Evolutionary conservation across 1,140 invertebrate species (phyloP).

Genomic region (Drosophila guanche): DNA sequence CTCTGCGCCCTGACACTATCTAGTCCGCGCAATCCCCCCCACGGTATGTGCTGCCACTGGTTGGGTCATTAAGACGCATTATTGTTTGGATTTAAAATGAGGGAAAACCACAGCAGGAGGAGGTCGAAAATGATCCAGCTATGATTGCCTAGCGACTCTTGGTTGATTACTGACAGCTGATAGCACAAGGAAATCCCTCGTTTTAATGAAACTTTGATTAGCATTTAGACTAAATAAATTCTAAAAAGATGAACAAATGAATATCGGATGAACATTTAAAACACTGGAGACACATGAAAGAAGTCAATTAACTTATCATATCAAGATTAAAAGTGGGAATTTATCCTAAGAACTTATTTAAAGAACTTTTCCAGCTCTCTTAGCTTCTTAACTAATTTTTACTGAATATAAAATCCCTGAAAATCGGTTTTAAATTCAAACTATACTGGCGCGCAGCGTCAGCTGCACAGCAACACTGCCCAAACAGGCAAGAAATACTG

Average conservation of each 20-base stretch:
- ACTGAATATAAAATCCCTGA: too few species aligned
- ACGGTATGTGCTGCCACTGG: constrained; percentile 23
- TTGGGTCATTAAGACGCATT: constrained; percentile 69
- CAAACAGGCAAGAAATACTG: constrained; percentile 29
- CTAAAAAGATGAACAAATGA: too few species aligned
- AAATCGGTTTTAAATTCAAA: not conserved
- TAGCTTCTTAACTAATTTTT: too few species aligned
- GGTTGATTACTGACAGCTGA: constrained; percentile 59
- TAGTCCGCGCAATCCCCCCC: constrained; percentile 17
- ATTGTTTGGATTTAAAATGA: constrained; percentile 42
- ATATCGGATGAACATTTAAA: too few species aligned
- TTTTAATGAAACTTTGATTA: not conserved
- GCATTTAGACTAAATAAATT: constrained; percentile 17
- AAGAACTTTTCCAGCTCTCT: too few species aligned
- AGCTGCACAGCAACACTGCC: constrained; percentile 53
- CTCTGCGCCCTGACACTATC: too few species aligned
- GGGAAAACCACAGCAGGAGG: not conserved
- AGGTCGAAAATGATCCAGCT: constrained; percentile 7
- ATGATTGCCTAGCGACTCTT: constrained; percentile 12
- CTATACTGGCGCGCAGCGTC: constrained; percentile 23
- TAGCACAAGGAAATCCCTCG: constrained; percentile 10
- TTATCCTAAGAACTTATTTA: too few species aligned
- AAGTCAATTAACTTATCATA: too few species aligned
- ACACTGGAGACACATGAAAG: too few species aligned
- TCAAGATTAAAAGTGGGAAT: too few species aligned